phyloP scores from a whole-genome alignment of 2,113 vertebrate species.

The Dendrocopos noguchii region DNA sequence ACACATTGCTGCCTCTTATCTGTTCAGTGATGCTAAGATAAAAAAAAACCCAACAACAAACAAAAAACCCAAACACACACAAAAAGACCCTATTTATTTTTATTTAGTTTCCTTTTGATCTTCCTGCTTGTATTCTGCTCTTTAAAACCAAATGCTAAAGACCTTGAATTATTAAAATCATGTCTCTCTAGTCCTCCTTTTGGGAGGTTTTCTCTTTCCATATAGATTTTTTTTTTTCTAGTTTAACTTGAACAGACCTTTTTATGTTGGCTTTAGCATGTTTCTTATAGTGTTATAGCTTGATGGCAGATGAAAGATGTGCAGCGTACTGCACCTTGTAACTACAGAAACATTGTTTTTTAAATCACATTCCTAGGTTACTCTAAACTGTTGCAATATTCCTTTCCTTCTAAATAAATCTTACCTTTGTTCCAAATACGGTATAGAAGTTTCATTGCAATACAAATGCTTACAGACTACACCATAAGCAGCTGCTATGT shows the following conservation, averaged over 20 bases:
- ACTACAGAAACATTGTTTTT: neutral
- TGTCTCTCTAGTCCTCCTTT: rapidly evolving
- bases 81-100: neutral
- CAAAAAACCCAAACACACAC: no score
- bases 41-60: rapidly evolving
- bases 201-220: neutral
- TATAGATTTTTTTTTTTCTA: neutral
- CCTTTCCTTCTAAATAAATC: neutral
- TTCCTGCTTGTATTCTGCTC: neutral
- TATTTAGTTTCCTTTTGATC: neutral
- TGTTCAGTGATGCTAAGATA: neutral
- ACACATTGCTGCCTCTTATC: neutral
- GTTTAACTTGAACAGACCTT: neutral
- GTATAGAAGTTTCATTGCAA: neutral
- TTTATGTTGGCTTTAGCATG: neutral
- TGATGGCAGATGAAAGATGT: neutral
- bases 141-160: neutral
- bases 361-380: neutral
- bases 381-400: neutral
- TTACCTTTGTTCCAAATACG: rapidly evolving
- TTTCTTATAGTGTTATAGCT: neutral
- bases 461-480: neutral
- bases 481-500: neutral
- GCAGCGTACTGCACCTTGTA: neutral
- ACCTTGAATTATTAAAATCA: neutral